Conservation (phyloP, 2,113 vertebrate genomes). For the Hemiprocne comata region DNA sequence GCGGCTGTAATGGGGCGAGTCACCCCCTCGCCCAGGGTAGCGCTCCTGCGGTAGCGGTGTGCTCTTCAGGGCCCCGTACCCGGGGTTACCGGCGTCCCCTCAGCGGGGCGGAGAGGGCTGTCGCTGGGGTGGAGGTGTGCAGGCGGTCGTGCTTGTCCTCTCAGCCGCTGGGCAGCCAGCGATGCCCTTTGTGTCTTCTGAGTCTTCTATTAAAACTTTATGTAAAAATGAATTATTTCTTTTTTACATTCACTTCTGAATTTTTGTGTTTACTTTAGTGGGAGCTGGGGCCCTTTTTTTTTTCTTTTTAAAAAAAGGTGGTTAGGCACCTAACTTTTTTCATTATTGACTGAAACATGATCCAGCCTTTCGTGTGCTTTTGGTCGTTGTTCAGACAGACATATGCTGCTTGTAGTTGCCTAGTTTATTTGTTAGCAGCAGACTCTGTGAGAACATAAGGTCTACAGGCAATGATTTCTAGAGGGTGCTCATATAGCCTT, state of each 20-base stretch:
- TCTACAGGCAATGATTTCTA: not conserved
- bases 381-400: constrained; percentile 8
- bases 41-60: not conserved
- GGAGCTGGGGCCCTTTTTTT: not conserved
- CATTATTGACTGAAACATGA: rapidly evolving
- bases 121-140: not conserved
- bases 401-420: not conserved
- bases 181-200: not conserved
- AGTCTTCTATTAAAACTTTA: not conserved
- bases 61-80: not conserved
- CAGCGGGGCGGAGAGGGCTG: not conserved
- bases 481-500: not conserved
- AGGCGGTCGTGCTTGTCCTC: not conserved
- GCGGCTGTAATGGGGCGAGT: not conserved
- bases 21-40: not conserved
- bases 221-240: not conserved
- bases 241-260: not conserved
- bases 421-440: not conserved
- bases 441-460: not conserved
- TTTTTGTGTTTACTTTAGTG: not conserved
- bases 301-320: not conserved
- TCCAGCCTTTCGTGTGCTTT: not conserved
- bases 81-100: not conserved
- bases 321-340: not conserved
- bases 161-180: not conserved